Evolutionary conservation across 1,140 invertebrate genomes (phyloP).

Genomic region (Coptotermes formosanus): DNA sequence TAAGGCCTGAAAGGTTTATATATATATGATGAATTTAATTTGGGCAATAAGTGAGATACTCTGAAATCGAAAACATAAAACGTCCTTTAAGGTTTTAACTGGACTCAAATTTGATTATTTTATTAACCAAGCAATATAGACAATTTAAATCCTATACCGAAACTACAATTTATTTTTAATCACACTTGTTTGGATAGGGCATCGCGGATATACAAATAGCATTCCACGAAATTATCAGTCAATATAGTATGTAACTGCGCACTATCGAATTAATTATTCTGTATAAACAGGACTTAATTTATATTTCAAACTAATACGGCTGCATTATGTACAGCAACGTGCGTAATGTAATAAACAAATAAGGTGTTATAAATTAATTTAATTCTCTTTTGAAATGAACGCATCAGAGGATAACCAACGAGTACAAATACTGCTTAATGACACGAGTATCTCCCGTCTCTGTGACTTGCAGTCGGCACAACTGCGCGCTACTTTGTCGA

Average conservation of each 20-base stretch:
- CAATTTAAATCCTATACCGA: background rate
- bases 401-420: background rate
- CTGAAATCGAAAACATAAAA: background rate
- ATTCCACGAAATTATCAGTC: constrained; percentile 2
- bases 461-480: too few relatives aligned
- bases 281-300: constrained; percentile 13
- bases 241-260: background rate
- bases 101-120: background rate
- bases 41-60: background rate
- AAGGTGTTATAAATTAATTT: background rate
- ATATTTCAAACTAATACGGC: background rate
- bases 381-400: background rate
- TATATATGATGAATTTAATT: background rate
- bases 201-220: background rate
- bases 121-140: background rate
- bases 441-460: background rate
- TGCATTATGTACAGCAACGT: background rate
- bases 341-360: constrained; percentile 1
- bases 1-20: background rate
- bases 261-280: constrained; percentile 1
- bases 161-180: constrained; percentile 19
- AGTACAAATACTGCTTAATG: background rate
- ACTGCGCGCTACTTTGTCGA: too few relatives aligned
- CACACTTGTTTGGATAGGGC: background rate
- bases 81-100: background rate